Conservation (phyloP, 2,888 invertebrate genomes). For the Uloborus plumipes region DNA sequence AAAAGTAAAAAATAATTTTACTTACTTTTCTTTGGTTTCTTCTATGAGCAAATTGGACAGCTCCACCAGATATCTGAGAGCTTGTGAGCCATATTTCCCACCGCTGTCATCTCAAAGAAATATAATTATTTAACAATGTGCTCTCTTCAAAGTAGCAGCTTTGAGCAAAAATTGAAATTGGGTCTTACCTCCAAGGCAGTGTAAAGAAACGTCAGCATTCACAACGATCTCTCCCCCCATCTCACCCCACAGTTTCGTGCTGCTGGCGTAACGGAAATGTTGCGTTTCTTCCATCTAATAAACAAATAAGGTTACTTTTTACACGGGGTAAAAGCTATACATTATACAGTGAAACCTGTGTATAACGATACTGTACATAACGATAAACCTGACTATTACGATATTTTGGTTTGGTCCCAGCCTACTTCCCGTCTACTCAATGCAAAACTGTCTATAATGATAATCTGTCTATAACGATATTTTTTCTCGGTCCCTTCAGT, state of each 20-base stretch:
- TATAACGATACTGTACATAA: too few relatives aligned
- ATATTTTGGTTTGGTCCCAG: too few relatives aligned
- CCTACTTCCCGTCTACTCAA: too few relatives aligned
- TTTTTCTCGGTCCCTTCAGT: too few relatives aligned
- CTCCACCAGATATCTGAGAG: conserved; percentile 30
- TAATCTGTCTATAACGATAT: too few relatives aligned
- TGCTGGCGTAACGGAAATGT: conserved; percentile 59
- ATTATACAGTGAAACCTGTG: too few relatives aligned
- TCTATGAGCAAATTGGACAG: conserved; percentile 28
- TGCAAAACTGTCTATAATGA: too few relatives aligned
- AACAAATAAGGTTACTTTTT: background rate
- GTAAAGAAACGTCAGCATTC: conserved; percentile 48
- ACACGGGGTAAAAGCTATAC: too few relatives aligned
- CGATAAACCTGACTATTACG: too few relatives aligned
- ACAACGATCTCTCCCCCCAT: conserved; percentile 55
- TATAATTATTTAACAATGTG: background rate
- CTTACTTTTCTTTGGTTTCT: conserved; percentile 13
- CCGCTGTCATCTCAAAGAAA: conserved; percentile 41
- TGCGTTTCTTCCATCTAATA: conserved; percentile 53
- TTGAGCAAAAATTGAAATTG: background rate
- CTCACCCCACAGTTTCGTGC: conserved; percentile 61
- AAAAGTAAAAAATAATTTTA: too few relatives aligned
- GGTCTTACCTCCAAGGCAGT: conserved; percentile 63
- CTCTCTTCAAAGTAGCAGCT: background rate
- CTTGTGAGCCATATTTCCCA: conserved; percentile 33